A percentile compares a stretch with the other conserved stretches of the same genome.
Conservation (phyloP, 2,888 invertebrate species). For the Nephrotoma flavescens region DNA sequence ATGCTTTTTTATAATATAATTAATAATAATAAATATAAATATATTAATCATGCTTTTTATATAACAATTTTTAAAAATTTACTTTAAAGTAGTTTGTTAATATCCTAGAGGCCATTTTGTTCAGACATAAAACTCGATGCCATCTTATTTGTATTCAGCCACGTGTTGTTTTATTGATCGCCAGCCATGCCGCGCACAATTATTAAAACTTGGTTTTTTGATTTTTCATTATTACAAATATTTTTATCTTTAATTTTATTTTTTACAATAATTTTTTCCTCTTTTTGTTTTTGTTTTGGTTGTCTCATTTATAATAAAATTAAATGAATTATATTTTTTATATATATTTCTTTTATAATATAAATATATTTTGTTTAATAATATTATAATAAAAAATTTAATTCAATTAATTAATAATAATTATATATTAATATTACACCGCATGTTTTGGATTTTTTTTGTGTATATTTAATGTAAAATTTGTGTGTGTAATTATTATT, state of each 20-base stretch:
- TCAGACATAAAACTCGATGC: neutral
- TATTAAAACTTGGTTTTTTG: neutral
- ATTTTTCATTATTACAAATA: neutral
- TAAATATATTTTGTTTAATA: neutral
- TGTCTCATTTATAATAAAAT: neutral
- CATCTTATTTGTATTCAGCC: neutral
- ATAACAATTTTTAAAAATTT: neutral
- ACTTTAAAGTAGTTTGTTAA: neutral
- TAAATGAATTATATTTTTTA: neutral
- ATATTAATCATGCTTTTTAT: neutral
- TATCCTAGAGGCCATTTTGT: neutral
- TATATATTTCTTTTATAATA: neutral
- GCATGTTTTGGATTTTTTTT: neutral
- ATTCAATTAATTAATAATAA: neutral
- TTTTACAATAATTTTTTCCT: neutral
- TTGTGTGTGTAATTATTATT: neutral
- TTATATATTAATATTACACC: neutral
- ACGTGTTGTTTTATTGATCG: neutral
- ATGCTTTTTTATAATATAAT: neutral
- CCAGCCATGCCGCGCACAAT: no score
- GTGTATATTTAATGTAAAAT: neutral
- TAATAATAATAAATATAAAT: neutral
- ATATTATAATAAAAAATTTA: neutral
- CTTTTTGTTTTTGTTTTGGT: neutral
- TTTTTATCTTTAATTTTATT: neutral